A percentile compares a stretch with the other conserved stretches of the same genome.
phyloP scores from a whole-genome alignment of 2,113 vertebrate species.

The Sarotherodon lohbergeri region DNA sequence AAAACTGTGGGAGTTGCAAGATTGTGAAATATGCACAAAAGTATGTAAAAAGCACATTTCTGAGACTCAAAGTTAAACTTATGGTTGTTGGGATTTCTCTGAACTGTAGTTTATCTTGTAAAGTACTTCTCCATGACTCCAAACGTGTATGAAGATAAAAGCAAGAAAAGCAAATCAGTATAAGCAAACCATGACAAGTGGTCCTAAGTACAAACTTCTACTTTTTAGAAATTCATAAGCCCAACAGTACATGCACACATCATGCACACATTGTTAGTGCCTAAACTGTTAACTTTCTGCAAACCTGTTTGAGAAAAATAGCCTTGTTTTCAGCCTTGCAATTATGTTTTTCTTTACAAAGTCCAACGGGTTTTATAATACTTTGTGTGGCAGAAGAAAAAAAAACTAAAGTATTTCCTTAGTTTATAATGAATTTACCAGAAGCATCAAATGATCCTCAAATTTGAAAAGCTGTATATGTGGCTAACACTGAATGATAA shows the following conservation, averaged over 20 bases:
- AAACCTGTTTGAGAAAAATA: background rate
- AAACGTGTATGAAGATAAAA: background rate
- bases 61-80: background rate
- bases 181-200: background rate
- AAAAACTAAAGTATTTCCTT: background rate
- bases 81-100: background rate
- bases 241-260: background rate
- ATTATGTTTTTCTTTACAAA: background rate
- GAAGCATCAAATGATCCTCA: background rate
- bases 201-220: fast-evolving
- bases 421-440: background rate
- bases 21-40: background rate
- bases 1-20: background rate
- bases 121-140: background rate
- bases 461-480: background rate
- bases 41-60: background rate
- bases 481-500: background rate
- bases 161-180: background rate
- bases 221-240: background rate
- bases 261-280: background rate
- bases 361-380: background rate
- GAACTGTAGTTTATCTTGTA: background rate
- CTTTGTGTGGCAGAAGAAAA: background rate
- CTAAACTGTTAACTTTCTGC: background rate
- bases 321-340: background rate